These are phyloP conservation scores for Nautilus pompilius DNA, from an alignment of 1,140 invertebrate genomes.

Conservation along the genomic window DNA sequence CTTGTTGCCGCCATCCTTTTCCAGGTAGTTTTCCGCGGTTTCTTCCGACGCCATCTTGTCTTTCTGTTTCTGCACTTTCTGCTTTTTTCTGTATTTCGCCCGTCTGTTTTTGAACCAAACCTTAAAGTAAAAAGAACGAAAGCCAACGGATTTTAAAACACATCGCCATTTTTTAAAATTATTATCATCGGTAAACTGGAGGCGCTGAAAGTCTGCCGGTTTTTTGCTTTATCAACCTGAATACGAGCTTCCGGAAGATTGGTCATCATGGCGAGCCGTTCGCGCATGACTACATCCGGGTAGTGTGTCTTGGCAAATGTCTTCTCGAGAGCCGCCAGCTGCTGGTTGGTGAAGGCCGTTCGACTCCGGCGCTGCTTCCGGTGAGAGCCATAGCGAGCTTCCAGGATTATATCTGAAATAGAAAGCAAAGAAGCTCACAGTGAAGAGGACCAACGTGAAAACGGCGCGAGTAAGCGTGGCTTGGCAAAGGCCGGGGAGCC, in stretches of 20 bases:
- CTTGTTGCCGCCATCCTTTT: slow-evolving; percentile 2
- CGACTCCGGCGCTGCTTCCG: slow-evolving; percentile 87
- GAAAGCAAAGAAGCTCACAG: neutral
- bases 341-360: slow-evolving; percentile 90
- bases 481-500: no score
- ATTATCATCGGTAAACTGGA: no score
- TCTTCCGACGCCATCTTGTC: neutral
- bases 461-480: no score
- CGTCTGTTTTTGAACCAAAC: slow-evolving; percentile 54
- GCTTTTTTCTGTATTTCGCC: slow-evolving; percentile 52
- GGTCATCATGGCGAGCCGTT: slow-evolving; percentile 84
- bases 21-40: neutral
- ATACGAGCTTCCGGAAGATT: slow-evolving; percentile 90
- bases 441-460: no score
- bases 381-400: slow-evolving; percentile 49
- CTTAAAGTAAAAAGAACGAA: slow-evolving; percentile 19
- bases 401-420: slow-evolving; percentile 44
- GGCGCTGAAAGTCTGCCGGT: no score
- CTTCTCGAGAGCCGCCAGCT: slow-evolving; percentile 89
- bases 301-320: slow-evolving; percentile 93
- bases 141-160: neutral
- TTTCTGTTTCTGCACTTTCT: slow-evolving; percentile 23
- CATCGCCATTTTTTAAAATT: no score
- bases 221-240: no score
- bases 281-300: slow-evolving; percentile 89